A percentile compares a stretch with the other conserved stretches of the same genome.
phyloP scores from a whole-genome alignment of 2,113 vertebrate genomes.

The Synodontis membranacea region DNA sequence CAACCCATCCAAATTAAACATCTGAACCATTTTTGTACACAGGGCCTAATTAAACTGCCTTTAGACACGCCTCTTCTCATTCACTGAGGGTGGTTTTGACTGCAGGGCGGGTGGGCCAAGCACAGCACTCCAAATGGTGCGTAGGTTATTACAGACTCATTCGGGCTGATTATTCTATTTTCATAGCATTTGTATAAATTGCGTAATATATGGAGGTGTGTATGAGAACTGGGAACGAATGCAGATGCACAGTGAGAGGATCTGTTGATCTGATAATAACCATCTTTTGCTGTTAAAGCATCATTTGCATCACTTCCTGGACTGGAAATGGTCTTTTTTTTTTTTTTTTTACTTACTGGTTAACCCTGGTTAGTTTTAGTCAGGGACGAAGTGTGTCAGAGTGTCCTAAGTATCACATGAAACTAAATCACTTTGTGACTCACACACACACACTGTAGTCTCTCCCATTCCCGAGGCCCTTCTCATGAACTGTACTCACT shows the following conservation, averaged over 20 bases:
- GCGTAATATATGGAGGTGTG: background rate
- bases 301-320: background rate
- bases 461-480: conserved; percentile 30
- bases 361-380: conserved; percentile 6
- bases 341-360: background rate
- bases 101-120: background rate
- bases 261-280: no score
- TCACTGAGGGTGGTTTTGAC: background rate
- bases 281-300: background rate
- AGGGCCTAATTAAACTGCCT: background rate
- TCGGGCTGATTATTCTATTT: conserved; percentile 1
- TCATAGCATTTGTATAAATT: conserved; percentile 31
- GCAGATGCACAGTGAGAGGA: background rate
- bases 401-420: conserved; percentile 48
- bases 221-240: background rate
- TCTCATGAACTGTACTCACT: conserved; percentile 15
- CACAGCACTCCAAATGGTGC: background rate
- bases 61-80: background rate
- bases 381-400: conserved; percentile 18
- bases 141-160: background rate
- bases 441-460: conserved; percentile 32
- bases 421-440: conserved; percentile 43
- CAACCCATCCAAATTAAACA: background rate
- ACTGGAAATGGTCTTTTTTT: conserved; percentile 5
- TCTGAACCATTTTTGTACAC: background rate